phyloP scores from a whole-genome alignment of 2,113 vertebrate species.

The Pionites leucogaster region DNA sequence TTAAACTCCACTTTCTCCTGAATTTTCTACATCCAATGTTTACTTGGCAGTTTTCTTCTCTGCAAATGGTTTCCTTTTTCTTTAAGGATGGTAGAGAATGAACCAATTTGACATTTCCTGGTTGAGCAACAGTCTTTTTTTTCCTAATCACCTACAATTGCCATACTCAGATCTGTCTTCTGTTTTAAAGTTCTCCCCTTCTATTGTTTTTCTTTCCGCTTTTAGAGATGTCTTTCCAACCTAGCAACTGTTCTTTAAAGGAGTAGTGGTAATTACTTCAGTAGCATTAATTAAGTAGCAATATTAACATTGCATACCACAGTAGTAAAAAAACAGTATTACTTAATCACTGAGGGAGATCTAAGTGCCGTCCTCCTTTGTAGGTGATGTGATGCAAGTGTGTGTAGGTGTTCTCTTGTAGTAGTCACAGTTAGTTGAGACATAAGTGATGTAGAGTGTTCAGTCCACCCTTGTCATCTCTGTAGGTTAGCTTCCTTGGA shows the following conservation, averaged over 20 bases:
- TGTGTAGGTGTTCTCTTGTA: fast-evolving
- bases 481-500: background rate
- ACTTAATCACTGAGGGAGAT: background rate
- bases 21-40: background rate
- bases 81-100: background rate
- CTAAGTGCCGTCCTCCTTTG: background rate
- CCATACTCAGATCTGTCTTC: background rate
- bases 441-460: background rate
- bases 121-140: background rate
- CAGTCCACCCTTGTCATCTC: background rate
- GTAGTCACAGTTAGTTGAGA: background rate
- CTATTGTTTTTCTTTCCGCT: background rate
- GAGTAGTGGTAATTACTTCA: background rate
- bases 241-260: background rate
- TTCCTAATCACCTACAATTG: background rate
- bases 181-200: background rate
- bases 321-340: background rate
- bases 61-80: background rate
- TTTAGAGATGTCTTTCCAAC: background rate
- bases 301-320: background rate
- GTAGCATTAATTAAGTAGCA: background rate
- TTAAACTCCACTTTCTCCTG: background rate
- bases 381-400: background rate
- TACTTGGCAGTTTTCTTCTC: background rate
- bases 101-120: background rate